Evolutionary conservation across 2,797 vertebrate species (phyloP).

Genomic region (Scomberomorus guttatus): DNA sequence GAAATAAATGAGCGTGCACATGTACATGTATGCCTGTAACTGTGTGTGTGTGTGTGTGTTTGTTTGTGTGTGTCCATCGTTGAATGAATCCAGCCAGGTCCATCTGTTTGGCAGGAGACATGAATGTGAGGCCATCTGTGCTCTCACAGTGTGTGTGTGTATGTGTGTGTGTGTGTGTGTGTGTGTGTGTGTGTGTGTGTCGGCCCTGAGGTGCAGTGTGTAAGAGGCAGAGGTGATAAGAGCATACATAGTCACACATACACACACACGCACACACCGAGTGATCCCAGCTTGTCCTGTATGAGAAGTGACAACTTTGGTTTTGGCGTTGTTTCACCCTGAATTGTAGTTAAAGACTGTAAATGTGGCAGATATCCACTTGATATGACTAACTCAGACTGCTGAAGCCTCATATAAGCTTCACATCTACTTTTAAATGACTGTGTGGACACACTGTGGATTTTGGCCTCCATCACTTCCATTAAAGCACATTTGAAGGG

Average conservation of each 20-base stretch:
- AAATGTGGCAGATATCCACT: too few relatives aligned
- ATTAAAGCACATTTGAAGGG: too few relatives aligned
- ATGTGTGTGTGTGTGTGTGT: conserved; percentile 50
- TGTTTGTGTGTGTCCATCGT: conserved; percentile 64
- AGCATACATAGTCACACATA: conserved; percentile 62
- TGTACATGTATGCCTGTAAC: conserved; percentile 17
- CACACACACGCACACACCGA: conserved; percentile 58
- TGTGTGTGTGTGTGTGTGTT: conserved; percentile 47
- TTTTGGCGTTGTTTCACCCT: conserved; percentile 42
- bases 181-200: conserved; percentile 55
- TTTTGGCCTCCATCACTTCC: too few relatives aligned
- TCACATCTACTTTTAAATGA: too few relatives aligned
- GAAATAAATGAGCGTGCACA: conserved; percentile 30
- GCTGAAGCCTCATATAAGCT: too few relatives aligned
- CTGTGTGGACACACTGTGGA: too few relatives aligned
- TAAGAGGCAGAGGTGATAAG: conserved; percentile 77
- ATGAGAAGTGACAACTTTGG: conserved; percentile 64
- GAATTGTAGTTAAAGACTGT: conserved; percentile 24
- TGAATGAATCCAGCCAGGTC: conserved; percentile 81
- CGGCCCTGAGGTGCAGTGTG: conserved; percentile 71
- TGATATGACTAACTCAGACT: too few relatives aligned
- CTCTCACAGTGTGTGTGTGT: conserved; percentile 54
- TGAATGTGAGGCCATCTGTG: conserved; percentile 82
- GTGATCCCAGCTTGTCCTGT: conserved; percentile 70
- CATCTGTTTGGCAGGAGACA: conserved; percentile 82